Evolutionary conservation across 1,140 invertebrate species (phyloP).

Genomic region (Batillaria attramentaria): DNA sequence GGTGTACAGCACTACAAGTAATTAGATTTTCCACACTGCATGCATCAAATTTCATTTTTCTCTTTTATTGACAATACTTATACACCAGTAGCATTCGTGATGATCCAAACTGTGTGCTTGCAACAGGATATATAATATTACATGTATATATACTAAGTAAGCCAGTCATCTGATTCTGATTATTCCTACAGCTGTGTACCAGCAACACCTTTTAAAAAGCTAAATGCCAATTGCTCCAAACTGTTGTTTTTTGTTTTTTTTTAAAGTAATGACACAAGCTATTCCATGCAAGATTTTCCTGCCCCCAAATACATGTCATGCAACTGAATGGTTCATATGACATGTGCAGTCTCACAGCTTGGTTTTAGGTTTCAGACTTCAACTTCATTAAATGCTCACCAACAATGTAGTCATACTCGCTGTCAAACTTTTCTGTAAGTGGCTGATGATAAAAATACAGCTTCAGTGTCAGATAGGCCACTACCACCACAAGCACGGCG

Average conservation of each 20-base stretch:
- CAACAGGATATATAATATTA: not conserved
- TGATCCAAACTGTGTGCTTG: not conserved
- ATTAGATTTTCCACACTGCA: no score
- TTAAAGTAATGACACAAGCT: not conserved
- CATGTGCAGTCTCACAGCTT: not conserved
- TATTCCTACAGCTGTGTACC: not conserved
- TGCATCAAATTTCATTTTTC: not conserved
- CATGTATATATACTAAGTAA: not conserved
- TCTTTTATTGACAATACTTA: not conserved
- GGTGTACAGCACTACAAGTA: no score
- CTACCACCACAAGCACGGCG: not conserved
- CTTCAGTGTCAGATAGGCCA: not conserved
- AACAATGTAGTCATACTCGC: constrained; percentile 42
- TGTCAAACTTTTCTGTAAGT: constrained; percentile 18
- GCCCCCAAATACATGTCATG: not conserved
- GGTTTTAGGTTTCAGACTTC: not conserved
- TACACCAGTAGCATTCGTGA: not conserved
- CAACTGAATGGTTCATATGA: not conserved
- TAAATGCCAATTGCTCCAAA: not conserved
- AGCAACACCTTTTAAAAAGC: not conserved
- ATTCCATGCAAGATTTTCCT: not conserved
- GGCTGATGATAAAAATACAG: not conserved
- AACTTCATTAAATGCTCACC: constrained; percentile 12
- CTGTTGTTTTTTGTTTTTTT: not conserved
- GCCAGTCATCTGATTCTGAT: no score